Evolutionary conservation across 1,140 invertebrate species (phyloP).

Genomic region (Drosophila subpulchrella): DNA sequence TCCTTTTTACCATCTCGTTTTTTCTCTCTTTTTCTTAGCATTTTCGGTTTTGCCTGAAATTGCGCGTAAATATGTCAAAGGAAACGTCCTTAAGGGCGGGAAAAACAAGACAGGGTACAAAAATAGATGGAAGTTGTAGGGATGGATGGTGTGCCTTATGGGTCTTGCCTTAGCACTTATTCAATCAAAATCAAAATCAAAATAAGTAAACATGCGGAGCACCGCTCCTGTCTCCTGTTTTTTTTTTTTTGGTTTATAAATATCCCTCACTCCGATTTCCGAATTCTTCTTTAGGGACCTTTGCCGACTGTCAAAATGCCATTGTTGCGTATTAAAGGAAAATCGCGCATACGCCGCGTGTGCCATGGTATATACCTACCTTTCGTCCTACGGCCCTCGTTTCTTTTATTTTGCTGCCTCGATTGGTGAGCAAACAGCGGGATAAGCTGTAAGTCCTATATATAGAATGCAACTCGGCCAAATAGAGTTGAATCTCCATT

Average conservation of each 20-base stretch:
- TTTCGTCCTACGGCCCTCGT: neutral
- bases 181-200: constrained; percentile 76
- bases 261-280: constrained; percentile 4
- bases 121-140: constrained; percentile 2
- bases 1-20: neutral
- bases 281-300: constrained; percentile 10
- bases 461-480: constrained; percentile 44
- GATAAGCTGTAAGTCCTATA: constrained; percentile 31
- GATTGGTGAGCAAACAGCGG: constrained; percentile 37
- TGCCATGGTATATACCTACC: constrained; percentile 4
- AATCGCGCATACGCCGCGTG: constrained; percentile 41
- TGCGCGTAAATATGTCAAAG: constrained; percentile 69
- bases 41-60: constrained; percentile 38
- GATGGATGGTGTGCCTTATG: constrained; percentile 26
- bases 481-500: constrained; percentile 38
- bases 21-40: neutral
- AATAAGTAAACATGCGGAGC: constrained; percentile 59
- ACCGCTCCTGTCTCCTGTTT: neutral
- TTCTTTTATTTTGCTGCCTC: constrained; percentile 18
- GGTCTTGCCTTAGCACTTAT: constrained; percentile 64
- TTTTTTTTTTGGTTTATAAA: constrained; percentile 28
- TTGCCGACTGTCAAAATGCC: constrained; percentile 35
- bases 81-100: constrained; percentile 14
- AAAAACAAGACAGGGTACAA: constrained; percentile 1
- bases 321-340: constrained; percentile 45